Conservation (phyloP, 2,797 vertebrate genomes). For the Telmatherina bonti region DNA sequence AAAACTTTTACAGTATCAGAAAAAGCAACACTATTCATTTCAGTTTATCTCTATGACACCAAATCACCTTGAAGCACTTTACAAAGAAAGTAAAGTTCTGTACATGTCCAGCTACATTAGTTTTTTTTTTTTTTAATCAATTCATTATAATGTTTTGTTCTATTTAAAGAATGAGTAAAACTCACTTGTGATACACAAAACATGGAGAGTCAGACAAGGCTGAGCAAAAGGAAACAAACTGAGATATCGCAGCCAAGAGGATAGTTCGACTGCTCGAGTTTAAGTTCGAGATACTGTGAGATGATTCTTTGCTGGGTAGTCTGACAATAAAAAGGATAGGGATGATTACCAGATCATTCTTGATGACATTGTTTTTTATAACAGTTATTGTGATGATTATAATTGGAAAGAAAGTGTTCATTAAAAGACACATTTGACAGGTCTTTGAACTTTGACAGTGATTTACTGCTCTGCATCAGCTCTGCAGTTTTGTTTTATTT, state of each 20-base stretch:
- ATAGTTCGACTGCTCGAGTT: neutral
- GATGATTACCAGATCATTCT: slow-evolving; percentile 11
- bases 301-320: neutral
- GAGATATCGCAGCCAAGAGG: neutral
- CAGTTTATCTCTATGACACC: no score
- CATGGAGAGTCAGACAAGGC: neutral
- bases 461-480: no score
- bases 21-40: no score
- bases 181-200: neutral
- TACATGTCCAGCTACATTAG: neutral
- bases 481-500: no score
- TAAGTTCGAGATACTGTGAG: neutral
- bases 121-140: no score
- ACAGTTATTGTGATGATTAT: neutral
- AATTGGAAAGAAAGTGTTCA: neutral
- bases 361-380: neutral
- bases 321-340: neutral
- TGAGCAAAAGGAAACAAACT: neutral
- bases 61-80: neutral
- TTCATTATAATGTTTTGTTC: neutral
- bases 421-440: neutral
- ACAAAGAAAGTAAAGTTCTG: neutral
- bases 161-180: neutral
- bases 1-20: no score
- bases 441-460: no score